Conservation (phyloP, 1,140 invertebrate genomes). For the Drosophila fuyamai region DNA sequence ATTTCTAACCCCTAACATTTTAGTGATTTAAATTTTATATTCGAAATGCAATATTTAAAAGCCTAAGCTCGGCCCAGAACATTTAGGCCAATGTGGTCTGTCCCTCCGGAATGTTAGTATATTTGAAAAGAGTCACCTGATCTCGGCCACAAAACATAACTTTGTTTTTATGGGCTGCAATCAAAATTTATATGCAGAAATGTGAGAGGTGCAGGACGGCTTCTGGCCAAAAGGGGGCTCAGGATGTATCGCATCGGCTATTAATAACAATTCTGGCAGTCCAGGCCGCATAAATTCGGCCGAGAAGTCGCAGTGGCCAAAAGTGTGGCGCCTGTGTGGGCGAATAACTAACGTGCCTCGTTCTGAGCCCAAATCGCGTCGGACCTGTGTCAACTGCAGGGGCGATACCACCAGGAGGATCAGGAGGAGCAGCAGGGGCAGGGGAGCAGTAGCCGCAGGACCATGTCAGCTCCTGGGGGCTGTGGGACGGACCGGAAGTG, state of each 20-base stretch:
- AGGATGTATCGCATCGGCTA: slow-evolving; percentile 52
- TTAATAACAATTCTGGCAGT: slow-evolving; percentile 60
- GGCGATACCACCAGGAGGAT: slow-evolving; percentile 2
- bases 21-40: too few relatives aligned
- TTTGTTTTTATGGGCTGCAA: slow-evolving; percentile 49
- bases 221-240: not conserved
- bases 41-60: too few relatives aligned
- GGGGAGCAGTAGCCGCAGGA: slow-evolving; percentile 9
- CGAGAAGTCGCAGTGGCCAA: slow-evolving; percentile 15
- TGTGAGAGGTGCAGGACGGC: slow-evolving; percentile 11
- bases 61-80: too few relatives aligned
- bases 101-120: slow-evolving; percentile 10
- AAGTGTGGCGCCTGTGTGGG: slow-evolving; percentile 16
- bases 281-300: slow-evolving; percentile 31
- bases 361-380: not conserved
- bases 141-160: slow-evolving; percentile 37
- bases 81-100: not conserved
- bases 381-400: slow-evolving; percentile 34
- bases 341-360: slow-evolving; percentile 7
- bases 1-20: too few relatives aligned
- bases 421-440: not conserved
- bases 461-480: slow-evolving; percentile 12
- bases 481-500: slow-evolving; percentile 15
- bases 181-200: slow-evolving; percentile 58
- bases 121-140: slow-evolving; percentile 31